These are phyloP conservation scores for Enteromius argenteus DNA, from an alignment of 2,797 vertebrate genomes.

Conservation along the genomic window DNA sequence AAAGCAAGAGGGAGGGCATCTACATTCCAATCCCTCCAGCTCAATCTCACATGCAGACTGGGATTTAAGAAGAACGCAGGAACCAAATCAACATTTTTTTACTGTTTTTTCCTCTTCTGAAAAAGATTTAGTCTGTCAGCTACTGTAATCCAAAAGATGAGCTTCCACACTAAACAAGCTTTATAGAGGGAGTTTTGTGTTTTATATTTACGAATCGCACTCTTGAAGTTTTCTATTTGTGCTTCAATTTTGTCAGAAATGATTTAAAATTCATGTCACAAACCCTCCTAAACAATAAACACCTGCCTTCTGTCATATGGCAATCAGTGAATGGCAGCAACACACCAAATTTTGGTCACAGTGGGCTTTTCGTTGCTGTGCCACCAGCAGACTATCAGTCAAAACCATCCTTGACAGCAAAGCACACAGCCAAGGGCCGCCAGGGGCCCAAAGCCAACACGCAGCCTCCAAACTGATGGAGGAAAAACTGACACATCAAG, in stretches of 20 bases:
- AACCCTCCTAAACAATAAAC: not conserved
- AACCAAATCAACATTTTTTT: slow-evolving; percentile 16
- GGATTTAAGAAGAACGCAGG: slow-evolving; percentile 32
- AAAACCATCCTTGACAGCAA: not conserved
- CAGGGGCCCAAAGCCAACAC: slow-evolving; percentile 2
- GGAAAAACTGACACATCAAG: not conserved
- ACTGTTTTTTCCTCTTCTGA: not conserved
- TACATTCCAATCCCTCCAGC: not conserved
- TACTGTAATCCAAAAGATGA: slow-evolving; percentile 34
- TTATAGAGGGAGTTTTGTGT: slow-evolving; percentile 14
- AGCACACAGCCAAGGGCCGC: not conserved
- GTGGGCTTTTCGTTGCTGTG: not conserved
- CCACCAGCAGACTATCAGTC: slow-evolving; percentile 19
- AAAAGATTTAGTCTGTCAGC: slow-evolving; percentile 13
- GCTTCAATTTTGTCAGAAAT: not conserved
- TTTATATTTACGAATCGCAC: not conserved
- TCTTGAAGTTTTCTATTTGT: not conserved
- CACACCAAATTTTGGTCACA: slow-evolving; percentile 11
- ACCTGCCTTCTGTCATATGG: not conserved
- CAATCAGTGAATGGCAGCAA: not conserved
- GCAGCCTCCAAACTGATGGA: not conserved
- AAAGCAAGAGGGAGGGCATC: slow-evolving; percentile 4
- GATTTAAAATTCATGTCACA: not conserved
- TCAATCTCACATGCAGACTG: slow-evolving; percentile 10
- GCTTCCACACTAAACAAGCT: slow-evolving; percentile 10